These are phyloP conservation scores for Erebia aethiops DNA, from an alignment of 2,888 invertebrate genomes.

Conservation along the genomic window DNA sequence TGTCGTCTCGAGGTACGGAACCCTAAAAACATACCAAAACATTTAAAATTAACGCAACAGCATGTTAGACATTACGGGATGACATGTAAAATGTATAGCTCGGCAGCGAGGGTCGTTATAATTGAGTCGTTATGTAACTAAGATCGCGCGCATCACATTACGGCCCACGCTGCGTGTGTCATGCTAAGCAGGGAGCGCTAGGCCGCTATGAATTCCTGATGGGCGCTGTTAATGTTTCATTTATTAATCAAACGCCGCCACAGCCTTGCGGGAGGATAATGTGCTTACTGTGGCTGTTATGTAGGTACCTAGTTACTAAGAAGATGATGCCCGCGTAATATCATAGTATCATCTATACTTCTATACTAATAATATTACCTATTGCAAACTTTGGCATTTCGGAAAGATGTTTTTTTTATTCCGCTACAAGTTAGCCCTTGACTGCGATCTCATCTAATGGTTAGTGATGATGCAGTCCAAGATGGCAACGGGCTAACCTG, in stretches of 20 bases:
- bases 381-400: too few relatives aligned
- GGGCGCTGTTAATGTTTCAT: slow-evolving; percentile 5
- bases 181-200: slow-evolving; percentile 3
- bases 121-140: slow-evolving; percentile 7
- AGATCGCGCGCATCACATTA: slow-evolving; percentile 3
- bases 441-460: too few relatives aligned
- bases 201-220: slow-evolving; percentile 2
- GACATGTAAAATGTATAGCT: background rate
- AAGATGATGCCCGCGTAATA: too few relatives aligned
- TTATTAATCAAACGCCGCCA: slow-evolving; percentile 1
- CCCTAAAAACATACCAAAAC: too few relatives aligned
- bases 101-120: slow-evolving; percentile 2
- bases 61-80: background rate
- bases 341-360: too few relatives aligned
- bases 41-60: background rate
- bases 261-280: background rate
- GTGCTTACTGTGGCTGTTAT: background rate
- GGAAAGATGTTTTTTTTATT: too few relatives aligned
- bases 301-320: too few relatives aligned
- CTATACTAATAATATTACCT: too few relatives aligned
- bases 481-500: too few relatives aligned
- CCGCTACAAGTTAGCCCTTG: too few relatives aligned
- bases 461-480: too few relatives aligned
- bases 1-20: too few relatives aligned
- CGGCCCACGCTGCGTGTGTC: background rate